A percentile compares a stretch with the other conserved stretches of the same genome.
Conservation (phyloP, 2,113 vertebrate genomes). For the Spea multiplicata region DNA sequence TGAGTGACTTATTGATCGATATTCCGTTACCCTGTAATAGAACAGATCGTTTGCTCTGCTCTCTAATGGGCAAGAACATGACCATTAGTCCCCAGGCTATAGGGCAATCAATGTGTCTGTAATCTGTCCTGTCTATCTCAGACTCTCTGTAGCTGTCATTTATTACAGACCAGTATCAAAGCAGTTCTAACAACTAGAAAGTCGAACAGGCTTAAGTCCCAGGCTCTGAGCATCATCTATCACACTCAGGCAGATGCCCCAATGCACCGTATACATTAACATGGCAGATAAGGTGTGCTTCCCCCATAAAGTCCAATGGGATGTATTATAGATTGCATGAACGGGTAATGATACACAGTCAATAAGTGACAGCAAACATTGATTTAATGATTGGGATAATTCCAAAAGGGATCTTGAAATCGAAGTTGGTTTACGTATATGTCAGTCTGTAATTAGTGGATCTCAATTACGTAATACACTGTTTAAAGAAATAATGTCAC, state of each 20-base stretch:
- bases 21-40: conserved; percentile 69
- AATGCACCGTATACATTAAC: no score
- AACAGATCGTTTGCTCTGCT: conserved; percentile 65
- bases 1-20: conserved; percentile 70
- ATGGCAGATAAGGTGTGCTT: no score
- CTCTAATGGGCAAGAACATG: conserved; percentile 62
- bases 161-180: conserved; percentile 56
- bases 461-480: no score
- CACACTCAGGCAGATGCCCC: conserved; percentile 1
- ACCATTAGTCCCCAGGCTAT: conserved; percentile 67
- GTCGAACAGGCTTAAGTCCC: conserved; percentile 27
- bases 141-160: conserved; percentile 66
- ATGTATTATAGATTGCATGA: background rate
- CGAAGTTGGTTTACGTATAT: background rate
- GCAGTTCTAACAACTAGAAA: conserved; percentile 23
- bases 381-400: conserved; percentile 20
- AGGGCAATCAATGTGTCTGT: conserved; percentile 68
- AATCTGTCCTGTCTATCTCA: conserved; percentile 74
- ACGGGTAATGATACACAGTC: conserved; percentile 1
- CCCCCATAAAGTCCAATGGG: no score
- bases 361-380: conserved; percentile 19
- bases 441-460: background rate
- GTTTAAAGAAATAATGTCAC: no score
- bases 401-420: background rate
- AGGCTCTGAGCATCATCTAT: conserved; percentile 18